These are phyloP conservation scores for Drosophila punjabiensis DNA, from an alignment of 1,140 invertebrate species.

Conservation along the genomic window DNA sequence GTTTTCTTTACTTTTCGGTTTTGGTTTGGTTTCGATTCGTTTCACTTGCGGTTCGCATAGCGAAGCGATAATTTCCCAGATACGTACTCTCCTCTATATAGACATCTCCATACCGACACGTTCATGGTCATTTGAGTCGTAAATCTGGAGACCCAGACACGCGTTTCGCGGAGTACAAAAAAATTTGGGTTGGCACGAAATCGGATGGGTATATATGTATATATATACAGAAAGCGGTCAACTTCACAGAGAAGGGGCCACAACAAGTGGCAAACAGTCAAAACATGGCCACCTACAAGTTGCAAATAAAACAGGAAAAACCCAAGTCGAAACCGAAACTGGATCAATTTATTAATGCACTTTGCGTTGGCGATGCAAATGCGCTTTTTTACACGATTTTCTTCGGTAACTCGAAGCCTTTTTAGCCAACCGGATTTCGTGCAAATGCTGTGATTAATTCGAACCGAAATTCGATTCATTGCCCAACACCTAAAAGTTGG, in stretches of 20 bases:
- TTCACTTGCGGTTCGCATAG: slow-evolving; percentile 51
- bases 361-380: slow-evolving; percentile 51
- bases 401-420: slow-evolving; percentile 40
- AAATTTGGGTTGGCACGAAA: slow-evolving; percentile 56
- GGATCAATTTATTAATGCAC: slow-evolving; percentile 56
- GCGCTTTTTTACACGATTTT: slow-evolving; percentile 50
- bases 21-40: slow-evolving; percentile 15
- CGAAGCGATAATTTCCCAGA: slow-evolving; percentile 49
- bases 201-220: slow-evolving; percentile 17
- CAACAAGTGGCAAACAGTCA: slow-evolving; percentile 58
- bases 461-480: slow-evolving; percentile 29
- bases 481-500: slow-evolving; percentile 22
- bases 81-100: slow-evolving; percentile 41
- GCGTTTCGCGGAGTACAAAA: slow-evolving; percentile 36
- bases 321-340: slow-evolving; percentile 25
- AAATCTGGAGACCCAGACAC: slow-evolving; percentile 59
- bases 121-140: slow-evolving; percentile 67
- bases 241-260: slow-evolving; percentile 28
- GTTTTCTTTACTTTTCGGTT: slow-evolving; percentile 27
- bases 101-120: slow-evolving; percentile 56
- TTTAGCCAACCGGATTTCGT: slow-evolving; percentile 49
- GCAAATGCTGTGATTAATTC: slow-evolving; percentile 46
- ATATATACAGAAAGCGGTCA: slow-evolving; percentile 31
- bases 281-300: slow-evolving; percentile 58
- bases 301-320: slow-evolving; percentile 27